Evolutionary conservation across 2,113 vertebrate genomes (phyloP).

Genomic region (Benitochromis conjunctus): DNA sequence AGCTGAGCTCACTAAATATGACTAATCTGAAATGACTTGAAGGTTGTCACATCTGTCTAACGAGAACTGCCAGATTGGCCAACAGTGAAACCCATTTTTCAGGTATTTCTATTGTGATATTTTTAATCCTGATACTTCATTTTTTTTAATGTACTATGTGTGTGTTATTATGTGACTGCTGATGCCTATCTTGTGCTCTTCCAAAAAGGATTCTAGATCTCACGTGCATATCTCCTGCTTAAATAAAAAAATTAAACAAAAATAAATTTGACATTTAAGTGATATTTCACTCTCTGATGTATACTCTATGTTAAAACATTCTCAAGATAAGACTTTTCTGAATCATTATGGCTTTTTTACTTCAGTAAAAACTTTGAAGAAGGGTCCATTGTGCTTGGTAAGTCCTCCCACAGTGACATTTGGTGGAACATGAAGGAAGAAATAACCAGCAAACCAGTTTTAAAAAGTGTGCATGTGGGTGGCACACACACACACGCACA

Average conservation of each 20-base stretch:
- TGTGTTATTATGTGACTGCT: background rate
- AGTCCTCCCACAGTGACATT: slow-evolving; percentile 19
- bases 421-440: slow-evolving; percentile 13
- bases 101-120: background rate
- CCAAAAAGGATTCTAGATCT: background rate
- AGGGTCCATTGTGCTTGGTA: background rate
- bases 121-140: background rate
- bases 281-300: background rate
- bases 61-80: background rate
- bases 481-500: background rate
- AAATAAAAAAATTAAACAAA: background rate
- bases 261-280: background rate
- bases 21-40: background rate
- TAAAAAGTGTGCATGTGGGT: slow-evolving; percentile 19
- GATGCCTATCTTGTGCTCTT: background rate
- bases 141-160: accelerated
- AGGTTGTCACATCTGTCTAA: background rate
- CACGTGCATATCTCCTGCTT: background rate
- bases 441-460: background rate
- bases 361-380: background rate
- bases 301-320: background rate
- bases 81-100: background rate
- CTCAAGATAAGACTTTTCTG: background rate
- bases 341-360: background rate
- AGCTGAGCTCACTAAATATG: background rate